Conservation (phyloP, 2,113 vertebrate genomes). For the Datnioides undecimradiatus region DNA sequence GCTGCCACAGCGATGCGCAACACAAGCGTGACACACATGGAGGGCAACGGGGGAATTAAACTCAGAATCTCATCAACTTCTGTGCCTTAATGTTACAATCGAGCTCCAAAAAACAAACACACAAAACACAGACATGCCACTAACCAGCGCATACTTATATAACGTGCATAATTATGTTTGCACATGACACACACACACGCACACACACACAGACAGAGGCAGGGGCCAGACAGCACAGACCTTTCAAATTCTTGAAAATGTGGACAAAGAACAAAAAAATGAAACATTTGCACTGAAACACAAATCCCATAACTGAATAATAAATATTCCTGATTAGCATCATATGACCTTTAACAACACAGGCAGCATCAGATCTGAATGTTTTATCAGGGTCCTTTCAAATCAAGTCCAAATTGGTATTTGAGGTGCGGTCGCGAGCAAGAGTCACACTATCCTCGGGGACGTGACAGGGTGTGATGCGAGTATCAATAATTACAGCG, state of each 20-base stretch:
- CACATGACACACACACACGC: background rate
- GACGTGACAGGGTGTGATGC: constrained; percentile 41
- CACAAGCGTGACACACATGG: constrained; percentile 69
- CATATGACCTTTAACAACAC: constrained; percentile 63
- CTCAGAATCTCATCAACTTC: constrained; percentile 59
- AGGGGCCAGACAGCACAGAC: constrained; percentile 22
- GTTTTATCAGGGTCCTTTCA: constrained; percentile 35
- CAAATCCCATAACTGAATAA: constrained; percentile 49
- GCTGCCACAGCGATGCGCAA: constrained; percentile 64
- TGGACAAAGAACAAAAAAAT: background rate
- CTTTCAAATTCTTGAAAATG: constrained; percentile 4
- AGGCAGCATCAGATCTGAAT: constrained; percentile 38
- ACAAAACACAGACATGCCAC: constrained; percentile 26
- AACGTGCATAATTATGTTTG: constrained; percentile 22
- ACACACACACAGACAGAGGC: constrained; percentile 16
- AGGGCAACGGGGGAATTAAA: constrained; percentile 59
- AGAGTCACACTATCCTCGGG: background rate
- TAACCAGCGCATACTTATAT: constrained; percentile 1
- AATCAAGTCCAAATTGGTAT: constrained; percentile 13
- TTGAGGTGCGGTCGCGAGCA: background rate
- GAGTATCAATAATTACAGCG: constrained; percentile 29
- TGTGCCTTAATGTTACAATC: constrained; percentile 29
- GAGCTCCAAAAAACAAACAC: constrained; percentile 45
- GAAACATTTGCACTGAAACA: constrained; percentile 23
- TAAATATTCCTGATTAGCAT: constrained; percentile 55